Percentiles rank a stretch among this genome's conserved stretches.
phyloP scores from a whole-genome alignment of 2,113 vertebrate species.

The Leptobrachium ailaonicum region DNA sequence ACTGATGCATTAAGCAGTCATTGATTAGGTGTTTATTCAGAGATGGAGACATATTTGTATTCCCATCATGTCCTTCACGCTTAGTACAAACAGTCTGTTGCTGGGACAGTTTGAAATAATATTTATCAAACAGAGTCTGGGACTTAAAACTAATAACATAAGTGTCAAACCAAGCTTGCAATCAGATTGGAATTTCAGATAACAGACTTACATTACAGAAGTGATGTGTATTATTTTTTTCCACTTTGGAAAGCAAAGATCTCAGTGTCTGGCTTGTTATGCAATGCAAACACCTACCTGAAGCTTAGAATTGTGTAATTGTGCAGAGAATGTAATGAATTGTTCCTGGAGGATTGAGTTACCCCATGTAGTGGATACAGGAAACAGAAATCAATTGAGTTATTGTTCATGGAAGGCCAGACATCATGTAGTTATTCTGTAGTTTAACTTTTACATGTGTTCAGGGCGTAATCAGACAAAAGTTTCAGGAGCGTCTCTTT shows the following conservation, averaged over 20 bases:
- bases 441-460: neutral
- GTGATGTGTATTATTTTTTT: neutral
- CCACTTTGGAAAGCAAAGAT: neutral
- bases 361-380: neutral
- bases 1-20: too few relatives aligned
- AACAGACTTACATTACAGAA: neutral
- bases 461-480: too few relatives aligned
- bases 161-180: neutral
- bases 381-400: neutral
- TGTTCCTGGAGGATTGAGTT: neutral
- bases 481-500: too few relatives aligned
- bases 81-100: too few relatives aligned
- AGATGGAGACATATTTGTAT: too few relatives aligned
- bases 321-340: neutral
- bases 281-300: slow-evolving; percentile 14
- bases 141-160: neutral
- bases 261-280: neutral
- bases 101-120: neutral
- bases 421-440: neutral
- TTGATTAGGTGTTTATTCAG: too few relatives aligned
- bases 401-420: neutral
- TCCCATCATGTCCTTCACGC: too few relatives aligned
- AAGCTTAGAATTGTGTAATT: neutral
- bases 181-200: slow-evolving; percentile 9
- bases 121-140: neutral